Evolutionary conservation across 2,113 vertebrate genomes (phyloP).

Genomic region (Platichthys stellatus): DNA sequence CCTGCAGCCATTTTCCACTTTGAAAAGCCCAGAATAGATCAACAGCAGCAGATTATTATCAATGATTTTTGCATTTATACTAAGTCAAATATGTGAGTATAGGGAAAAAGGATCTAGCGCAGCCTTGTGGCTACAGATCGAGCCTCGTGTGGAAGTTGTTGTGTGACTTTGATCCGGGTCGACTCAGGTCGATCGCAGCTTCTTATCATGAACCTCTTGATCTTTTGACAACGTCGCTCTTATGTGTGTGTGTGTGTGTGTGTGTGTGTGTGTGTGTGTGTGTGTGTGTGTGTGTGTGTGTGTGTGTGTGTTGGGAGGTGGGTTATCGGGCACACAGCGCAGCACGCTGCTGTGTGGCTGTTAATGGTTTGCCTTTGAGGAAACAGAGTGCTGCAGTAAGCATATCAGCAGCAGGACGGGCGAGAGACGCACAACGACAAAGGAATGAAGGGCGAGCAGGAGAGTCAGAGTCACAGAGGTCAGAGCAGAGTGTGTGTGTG

Average conservation of each 20-base stretch:
- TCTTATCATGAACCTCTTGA: constrained; percentile 44
- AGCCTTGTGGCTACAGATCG: not conserved
- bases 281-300: constrained; percentile 2
- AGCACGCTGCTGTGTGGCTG: constrained; percentile 3
- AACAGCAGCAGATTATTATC: not conserved
- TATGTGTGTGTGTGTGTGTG: not conserved
- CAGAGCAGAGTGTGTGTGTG: constrained; percentile 2
- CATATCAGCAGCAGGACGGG: constrained; percentile 40
- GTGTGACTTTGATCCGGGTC: constrained; percentile 34
- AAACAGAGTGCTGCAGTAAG: constrained; percentile 54
- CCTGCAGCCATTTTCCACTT: constrained; percentile 3
- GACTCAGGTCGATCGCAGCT: not conserved
- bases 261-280: not conserved
- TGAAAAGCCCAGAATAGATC: not conserved
- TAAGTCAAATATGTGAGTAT: not conserved
- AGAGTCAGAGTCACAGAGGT: constrained; percentile 36
- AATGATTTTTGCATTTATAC: not conserved
- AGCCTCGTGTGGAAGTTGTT: not conserved
- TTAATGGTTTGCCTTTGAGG: constrained; percentile 57
- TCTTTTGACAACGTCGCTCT: constrained; percentile 30
- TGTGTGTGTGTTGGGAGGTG: constrained; percentile 4
- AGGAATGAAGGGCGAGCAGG: constrained; percentile 42
- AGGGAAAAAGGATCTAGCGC: not conserved
- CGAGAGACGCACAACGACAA: constrained; percentile 19
- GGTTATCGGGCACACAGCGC: constrained; percentile 20